These are phyloP conservation scores for Rhyzopertha dominica DNA, from an alignment of 1,140 invertebrate species.

Conservation along the genomic window DNA sequence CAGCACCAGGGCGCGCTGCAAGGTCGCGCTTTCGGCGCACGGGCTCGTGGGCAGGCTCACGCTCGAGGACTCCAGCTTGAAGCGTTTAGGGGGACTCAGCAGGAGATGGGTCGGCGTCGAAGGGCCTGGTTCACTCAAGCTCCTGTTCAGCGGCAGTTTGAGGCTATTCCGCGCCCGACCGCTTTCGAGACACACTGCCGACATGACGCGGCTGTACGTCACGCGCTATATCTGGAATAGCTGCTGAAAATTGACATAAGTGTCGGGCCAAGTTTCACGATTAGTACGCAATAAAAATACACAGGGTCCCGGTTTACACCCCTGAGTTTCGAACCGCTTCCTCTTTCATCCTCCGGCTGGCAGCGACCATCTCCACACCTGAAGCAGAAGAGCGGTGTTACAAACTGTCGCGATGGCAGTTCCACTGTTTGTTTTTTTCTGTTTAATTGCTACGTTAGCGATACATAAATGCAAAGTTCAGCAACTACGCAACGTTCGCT, in stretches of 20 bases:
- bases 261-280: too few species aligned
- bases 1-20: slow-evolving; percentile 49
- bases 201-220: slow-evolving; percentile 44
- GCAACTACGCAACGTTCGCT: too few species aligned
- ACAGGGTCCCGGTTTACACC: too few species aligned
- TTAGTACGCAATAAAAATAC: too few species aligned
- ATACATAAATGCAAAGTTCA: too few species aligned
- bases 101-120: slow-evolving; percentile 28
- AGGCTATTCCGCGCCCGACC: slow-evolving; percentile 53
- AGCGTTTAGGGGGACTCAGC: slow-evolving; percentile 49
- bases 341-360: too few species aligned
- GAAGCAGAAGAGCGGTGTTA: too few species aligned
- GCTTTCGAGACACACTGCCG: slow-evolving; percentile 51
- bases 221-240: slow-evolving; percentile 44
- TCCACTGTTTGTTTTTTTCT: too few species aligned
- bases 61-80: slow-evolving; percentile 51
- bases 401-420: too few species aligned
- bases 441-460: too few species aligned
- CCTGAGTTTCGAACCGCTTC: too few species aligned
- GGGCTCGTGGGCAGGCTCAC: slow-evolving; percentile 54
- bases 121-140: slow-evolving; percentile 57
- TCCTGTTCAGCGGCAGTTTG: slow-evolving; percentile 55
- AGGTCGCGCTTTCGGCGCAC: slow-evolving; percentile 51
- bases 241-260: slow-evolving; percentile 34
- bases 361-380: too few species aligned